Evolutionary conservation across 2,888 invertebrate genomes (phyloP), one percentile per base, ranked within the genome.

Genomic region (Synanthedon vespiformis): DNA sequence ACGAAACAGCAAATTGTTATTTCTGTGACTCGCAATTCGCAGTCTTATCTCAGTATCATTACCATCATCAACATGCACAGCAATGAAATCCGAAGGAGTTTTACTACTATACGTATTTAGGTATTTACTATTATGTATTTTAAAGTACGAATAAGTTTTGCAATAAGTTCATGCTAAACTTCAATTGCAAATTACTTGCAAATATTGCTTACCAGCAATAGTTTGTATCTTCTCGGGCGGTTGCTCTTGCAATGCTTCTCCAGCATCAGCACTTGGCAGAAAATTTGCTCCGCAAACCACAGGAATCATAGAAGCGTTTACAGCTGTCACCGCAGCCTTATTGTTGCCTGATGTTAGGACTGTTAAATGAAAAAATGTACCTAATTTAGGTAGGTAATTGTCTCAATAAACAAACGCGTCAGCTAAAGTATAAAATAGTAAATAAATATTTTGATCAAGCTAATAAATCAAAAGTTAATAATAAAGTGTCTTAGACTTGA

Each of bases 161-260:
- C 47, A 1, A 44, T 44, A 14, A 44, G 0, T 22, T 22, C 27
- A 8, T 27, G 27, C 27, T 27, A 8, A 27, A 8, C 34, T 34
- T 34, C 6, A 34, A 34, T 34, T 34, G 6, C 78, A 40, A 16
- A 48, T 18, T 34, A 10, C 10, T 2, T 34, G 34, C 10, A 34
- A 10, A 10, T 34, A 34, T 5, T 13, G 50, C 58, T 40, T 52
- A 83, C 85, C 89, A 52, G 88, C 85, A 11, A 92, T 78, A 64
- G 84, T 89, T 64, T 89, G 89, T 51, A 91, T 88, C 75, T 90
- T 88, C 55, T 81, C 82, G 0, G 77, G 74, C 0, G 88, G 85
- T 50, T 91, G 91, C 6, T 80, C 63, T 10, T 74, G 76, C 51
- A 91, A 64, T 4, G 86, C 89, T 52, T 77, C 77, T 0, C 74